Evolutionary conservation across 2,888 invertebrate species (phyloP), one percentile per base, ranked within the genome.

Genomic region (Nymphalis polychloros): DNA sequence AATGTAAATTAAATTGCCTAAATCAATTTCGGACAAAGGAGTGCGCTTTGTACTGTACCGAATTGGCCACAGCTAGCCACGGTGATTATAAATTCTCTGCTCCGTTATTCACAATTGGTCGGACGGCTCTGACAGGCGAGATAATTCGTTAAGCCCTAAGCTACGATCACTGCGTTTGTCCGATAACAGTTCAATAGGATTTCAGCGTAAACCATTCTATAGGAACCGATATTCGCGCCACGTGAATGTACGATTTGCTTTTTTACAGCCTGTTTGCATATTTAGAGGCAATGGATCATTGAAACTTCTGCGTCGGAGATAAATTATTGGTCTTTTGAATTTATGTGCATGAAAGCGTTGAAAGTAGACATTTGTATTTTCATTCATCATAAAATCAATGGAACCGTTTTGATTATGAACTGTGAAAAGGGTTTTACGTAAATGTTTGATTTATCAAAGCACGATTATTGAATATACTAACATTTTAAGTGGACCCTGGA

Each of bases 81-180:
- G 69, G 48, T 60, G 69, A 69, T 73, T 73, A 73, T 69, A 71
- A 69, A 70, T 70, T 71, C 70, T 66, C 68, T 61, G 62, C 68
- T 67, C 67, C 70, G 72, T 71, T 72, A 71, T 72, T 73, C 70
- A 74, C 88, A 88, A 89, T 87, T 87, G 89, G 86, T 80, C 85
- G 81, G 80, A 83, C 68, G 70, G 63, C 35, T 63, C 67, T 84
- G 82, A 79, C 80, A 78, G 83, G 82, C 78, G 81, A 83, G 88
- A 88, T 89, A 87, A 89, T 88, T 89, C 88, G 88, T 85, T 88
- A 88, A 89, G 86, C 86, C 87, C 78, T 88, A 85, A 87, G 86
- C 85, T 84, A 84, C 82, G 85, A 81, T 82, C 85, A 84, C 90
- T 90, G 90, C 82, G 86, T 85, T 84, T 82, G 80, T 80, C 79